phyloP scores from a whole-genome alignment of 2,888 invertebrate species.

The Caradrina clavipalpis region DNA sequence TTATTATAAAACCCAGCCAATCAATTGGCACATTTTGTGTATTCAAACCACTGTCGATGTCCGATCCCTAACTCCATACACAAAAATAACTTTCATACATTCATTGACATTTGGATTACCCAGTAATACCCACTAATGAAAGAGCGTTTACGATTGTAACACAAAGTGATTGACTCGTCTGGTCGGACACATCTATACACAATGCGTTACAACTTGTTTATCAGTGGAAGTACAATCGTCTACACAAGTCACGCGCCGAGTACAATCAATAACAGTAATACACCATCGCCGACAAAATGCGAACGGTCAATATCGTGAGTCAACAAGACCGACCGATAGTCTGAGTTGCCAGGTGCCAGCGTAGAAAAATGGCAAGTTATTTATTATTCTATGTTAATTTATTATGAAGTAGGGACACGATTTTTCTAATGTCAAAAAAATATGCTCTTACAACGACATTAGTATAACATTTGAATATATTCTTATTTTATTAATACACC shows the following conservation, averaged over 20 bases:
- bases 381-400: constrained; percentile 35
- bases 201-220: constrained; percentile 76
- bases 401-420: constrained; percentile 27
- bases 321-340: constrained; percentile 79
- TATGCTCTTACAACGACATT: background rate
- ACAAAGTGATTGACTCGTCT: constrained; percentile 55
- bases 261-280: constrained; percentile 90
- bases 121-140: constrained; percentile 54
- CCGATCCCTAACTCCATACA: background rate
- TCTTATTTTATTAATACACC: background rate
- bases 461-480: background rate
- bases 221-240: constrained; percentile 81
- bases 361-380: constrained; percentile 43
- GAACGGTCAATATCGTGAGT: constrained; percentile 89
- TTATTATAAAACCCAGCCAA: background rate
- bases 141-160: constrained; percentile 47
- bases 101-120: constrained; percentile 38
- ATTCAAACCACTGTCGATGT: constrained; percentile 23
- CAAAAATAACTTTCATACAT: constrained; percentile 36
- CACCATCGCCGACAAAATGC: constrained; percentile 87
- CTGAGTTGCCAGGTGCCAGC: constrained; percentile 74
- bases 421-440: constrained; percentile 28
- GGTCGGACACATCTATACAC: constrained; percentile 56
- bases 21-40: constrained; percentile 1
- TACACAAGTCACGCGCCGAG: constrained; percentile 88